These are phyloP conservation scores for Euura lappo DNA, from an alignment of 1,140 invertebrate species.

Conservation along the genomic window DNA sequence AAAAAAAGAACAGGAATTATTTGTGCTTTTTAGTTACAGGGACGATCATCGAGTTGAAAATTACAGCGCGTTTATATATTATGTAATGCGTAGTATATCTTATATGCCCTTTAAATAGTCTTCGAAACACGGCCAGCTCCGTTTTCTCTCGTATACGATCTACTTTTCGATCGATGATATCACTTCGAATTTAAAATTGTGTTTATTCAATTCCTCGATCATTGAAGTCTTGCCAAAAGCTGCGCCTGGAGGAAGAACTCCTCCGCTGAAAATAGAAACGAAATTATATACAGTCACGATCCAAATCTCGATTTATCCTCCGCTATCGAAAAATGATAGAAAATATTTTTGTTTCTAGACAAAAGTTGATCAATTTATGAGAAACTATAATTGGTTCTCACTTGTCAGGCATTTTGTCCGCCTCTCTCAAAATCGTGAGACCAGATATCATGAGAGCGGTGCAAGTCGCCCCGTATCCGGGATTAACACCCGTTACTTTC, in stretches of 20 bases:
- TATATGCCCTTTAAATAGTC: too few species aligned
- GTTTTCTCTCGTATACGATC: slow-evolving; percentile 40
- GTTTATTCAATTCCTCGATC: slow-evolving; percentile 66
- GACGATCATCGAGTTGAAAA: too few species aligned
- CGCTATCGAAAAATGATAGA: too few species aligned
- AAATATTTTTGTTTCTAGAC: too few species aligned
- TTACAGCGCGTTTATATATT: too few species aligned
- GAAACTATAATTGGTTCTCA: slow-evolving; percentile 55
- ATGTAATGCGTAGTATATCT: not conserved
- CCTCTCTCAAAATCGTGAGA: slow-evolving; percentile 78
- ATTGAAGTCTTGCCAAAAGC: slow-evolving; percentile 70
- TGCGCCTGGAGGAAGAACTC: slow-evolving; percentile 59
- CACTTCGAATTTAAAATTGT: slow-evolving; percentile 68
- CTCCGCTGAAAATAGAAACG: slow-evolving; percentile 52
- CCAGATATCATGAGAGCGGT: slow-evolving; percentile 75
- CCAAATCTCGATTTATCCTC: too few species aligned
- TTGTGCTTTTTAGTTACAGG: too few species aligned
- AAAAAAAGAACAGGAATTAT: too few species aligned
- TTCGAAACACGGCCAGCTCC: not conserved
- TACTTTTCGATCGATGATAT: slow-evolving; percentile 49
- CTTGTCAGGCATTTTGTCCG: slow-evolving; percentile 75
- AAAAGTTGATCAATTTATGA: too few species aligned
- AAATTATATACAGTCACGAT: slow-evolving; percentile 21
- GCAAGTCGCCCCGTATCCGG: slow-evolving; percentile 85
- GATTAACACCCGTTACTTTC: slow-evolving; percentile 70